Evolutionary conservation across 2,797 vertebrate species (phyloP), one percentile per base, ranked within the genome.

Genomic region (Anabacerthia variegaticeps): DNA sequence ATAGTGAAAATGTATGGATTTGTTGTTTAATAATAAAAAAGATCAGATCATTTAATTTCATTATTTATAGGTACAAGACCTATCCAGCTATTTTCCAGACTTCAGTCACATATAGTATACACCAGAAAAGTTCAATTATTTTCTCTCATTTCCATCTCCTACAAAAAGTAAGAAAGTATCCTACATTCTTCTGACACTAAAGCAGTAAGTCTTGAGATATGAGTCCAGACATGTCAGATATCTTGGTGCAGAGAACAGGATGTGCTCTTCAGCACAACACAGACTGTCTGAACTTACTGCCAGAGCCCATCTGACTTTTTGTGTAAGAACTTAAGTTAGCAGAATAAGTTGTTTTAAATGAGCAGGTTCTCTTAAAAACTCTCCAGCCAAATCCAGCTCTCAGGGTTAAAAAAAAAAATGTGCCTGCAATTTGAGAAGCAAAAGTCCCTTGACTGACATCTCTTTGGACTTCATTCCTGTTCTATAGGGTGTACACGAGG

Each of bases 221-320:
- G 37, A 89, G 44, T 79, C 85, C 91, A 97, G 89, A 86, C 95
- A 81, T 43, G 83, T 92, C 85, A 86, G 75, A 82, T 77, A 85
- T 43, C 75, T 66, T 55, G 46, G 48, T 39, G 18, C 26, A 62
- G 78, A 88, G 84, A 93, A 93, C 94, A 92, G 88, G 63, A 89
- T 82, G 92, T 94, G 91, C 91, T 95, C 44, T 88, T 89, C 66
- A 46, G 55, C 63, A 49, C 54, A 91, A 56, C 37, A 43, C 71
- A 79, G 90, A 78, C 89, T 76, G 87, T 86, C 89, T 92, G 95
- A 75, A 88, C 69, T 92, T 78, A 78, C 15, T 95, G 95, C 91
- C 95, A 96, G 95, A 93, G 32, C 54, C 63, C 32, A 89, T 92
- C 39, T 89, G 59, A 93, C 28, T 77, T 91, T 86, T 88, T 69